These are phyloP conservation scores for Sebastes steindachneri DNA, from an alignment of 2,797 vertebrate species.

Conservation along the genomic window DNA sequence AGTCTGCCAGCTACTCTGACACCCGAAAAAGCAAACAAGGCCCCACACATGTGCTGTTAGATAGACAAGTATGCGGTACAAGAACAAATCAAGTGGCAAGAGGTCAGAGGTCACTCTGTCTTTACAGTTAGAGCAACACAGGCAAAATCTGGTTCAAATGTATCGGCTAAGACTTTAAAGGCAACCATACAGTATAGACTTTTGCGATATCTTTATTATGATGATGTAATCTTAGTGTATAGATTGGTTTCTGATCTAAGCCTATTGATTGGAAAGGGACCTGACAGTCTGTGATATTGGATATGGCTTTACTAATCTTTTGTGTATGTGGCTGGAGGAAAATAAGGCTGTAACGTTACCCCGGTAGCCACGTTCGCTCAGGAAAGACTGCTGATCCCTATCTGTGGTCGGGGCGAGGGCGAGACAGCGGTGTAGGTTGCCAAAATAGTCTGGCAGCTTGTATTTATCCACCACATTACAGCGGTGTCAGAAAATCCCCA, in stretches of 20 bases:
- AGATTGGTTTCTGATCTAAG: slow-evolving; percentile 73
- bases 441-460: slow-evolving; percentile 80
- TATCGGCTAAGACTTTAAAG: background rate
- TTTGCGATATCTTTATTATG: slow-evolving; percentile 61
- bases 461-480: slow-evolving; percentile 72
- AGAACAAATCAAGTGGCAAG: slow-evolving; percentile 2
- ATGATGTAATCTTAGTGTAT: slow-evolving; percentile 73
- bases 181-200: slow-evolving; percentile 1
- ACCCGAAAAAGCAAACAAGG: slow-evolving; percentile 58
- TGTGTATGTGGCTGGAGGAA: slow-evolving; percentile 79
- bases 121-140: background rate
- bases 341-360: slow-evolving; percentile 77
- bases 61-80: slow-evolving; percentile 23
- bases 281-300: slow-evolving; percentile 81
- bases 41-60: slow-evolving; percentile 20
- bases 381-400: slow-evolving; percentile 79
- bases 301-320: slow-evolving; percentile 82
- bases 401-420: slow-evolving; percentile 76
- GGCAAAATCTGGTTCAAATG: background rate
- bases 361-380: slow-evolving; percentile 73
- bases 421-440: slow-evolving; percentile 72
- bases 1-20: slow-evolving; percentile 46
- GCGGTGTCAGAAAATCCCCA: slow-evolving; percentile 64
- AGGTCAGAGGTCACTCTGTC: slow-evolving; percentile 1
- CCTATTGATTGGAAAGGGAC: slow-evolving; percentile 75